Conservation (phyloP, 2,113 vertebrate species). For the Carettochelys insculpta region DNA sequence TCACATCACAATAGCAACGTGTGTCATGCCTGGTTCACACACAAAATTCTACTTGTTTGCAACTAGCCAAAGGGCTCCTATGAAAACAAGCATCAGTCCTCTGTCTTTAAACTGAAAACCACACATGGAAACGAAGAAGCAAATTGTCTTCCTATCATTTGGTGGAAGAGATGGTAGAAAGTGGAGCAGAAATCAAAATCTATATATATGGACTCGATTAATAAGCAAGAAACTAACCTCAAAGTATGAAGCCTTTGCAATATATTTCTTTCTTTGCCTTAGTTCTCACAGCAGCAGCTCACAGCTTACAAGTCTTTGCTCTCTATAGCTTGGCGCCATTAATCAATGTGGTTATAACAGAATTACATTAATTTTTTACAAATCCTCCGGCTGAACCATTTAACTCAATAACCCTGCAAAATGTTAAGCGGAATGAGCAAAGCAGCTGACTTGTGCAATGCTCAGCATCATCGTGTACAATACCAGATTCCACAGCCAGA, state of each 20-base stretch:
- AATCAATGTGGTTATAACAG: neutral
- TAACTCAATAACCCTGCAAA: neutral
- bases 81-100: neutral
- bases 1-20: neutral
- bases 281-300: neutral
- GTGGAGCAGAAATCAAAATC: neutral
- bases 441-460: fast-evolving
- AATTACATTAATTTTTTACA: conserved; percentile 15
- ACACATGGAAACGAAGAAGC: neutral
- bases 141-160: neutral
- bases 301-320: neutral
- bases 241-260: fast-evolving
- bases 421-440: neutral
- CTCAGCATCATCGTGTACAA: neutral
- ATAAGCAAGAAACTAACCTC: neutral
- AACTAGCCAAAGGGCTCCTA: neutral
- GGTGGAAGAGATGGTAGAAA: neutral
- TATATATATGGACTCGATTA: neutral
- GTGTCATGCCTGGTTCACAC: neutral
- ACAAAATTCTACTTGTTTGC: neutral
- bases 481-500: neutral
- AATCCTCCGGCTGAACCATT: neutral
- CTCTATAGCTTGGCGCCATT: neutral
- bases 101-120: neutral
- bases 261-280: neutral